These are phyloP conservation scores for Gracilinanus agilis DNA, from an alignment of 2,113 vertebrate genomes.

Conservation along the genomic window DNA sequence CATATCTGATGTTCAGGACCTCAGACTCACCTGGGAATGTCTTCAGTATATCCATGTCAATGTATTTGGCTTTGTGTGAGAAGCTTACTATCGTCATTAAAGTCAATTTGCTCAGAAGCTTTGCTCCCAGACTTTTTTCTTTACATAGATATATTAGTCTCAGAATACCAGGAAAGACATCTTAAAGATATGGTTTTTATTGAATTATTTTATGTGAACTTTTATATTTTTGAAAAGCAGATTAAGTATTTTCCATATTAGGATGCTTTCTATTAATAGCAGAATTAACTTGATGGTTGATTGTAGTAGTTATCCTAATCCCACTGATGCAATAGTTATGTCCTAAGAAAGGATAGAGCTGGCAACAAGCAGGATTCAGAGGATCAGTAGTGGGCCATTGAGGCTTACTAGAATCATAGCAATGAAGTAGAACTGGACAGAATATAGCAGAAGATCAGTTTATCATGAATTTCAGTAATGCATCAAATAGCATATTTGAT, in stretches of 20 bases:
- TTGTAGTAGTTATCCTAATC: neutral
- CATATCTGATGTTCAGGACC: no score
- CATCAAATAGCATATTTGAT: no score
- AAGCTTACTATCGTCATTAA: no score
- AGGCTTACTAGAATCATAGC: neutral
- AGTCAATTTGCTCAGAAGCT: no score
- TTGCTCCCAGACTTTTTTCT: no score
- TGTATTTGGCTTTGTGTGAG: no score
- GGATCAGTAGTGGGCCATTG: neutral
- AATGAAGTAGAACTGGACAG: neutral
- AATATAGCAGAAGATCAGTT: neutral
- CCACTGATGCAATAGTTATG: neutral
- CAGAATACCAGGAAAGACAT: no score
- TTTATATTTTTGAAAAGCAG: neutral
- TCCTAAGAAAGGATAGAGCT: neutral
- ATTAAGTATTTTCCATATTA: neutral
- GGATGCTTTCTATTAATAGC: neutral
- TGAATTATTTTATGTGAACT: neutral
- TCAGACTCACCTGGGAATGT: no score
- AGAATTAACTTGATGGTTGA: neutral
- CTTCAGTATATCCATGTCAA: no score
- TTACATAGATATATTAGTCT: no score
- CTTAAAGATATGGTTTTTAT: neutral
- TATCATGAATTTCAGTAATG: neutral
- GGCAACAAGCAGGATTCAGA: neutral